phyloP scores from a whole-genome alignment of 1,140 invertebrate genomes.

The Drosophila ogumai region DNA sequence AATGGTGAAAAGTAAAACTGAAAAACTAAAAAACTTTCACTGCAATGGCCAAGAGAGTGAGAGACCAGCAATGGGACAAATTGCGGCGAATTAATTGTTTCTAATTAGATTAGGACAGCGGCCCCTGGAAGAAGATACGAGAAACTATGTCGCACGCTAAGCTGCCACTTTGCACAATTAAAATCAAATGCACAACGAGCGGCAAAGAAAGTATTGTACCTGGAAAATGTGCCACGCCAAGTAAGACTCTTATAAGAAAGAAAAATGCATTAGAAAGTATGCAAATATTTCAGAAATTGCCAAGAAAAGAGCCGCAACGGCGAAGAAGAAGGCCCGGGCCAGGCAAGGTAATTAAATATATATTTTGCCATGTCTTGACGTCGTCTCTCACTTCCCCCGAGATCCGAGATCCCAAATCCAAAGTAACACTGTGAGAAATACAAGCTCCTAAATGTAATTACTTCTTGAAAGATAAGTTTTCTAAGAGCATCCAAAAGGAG shows the following conservation, averaged over 20 bases:
- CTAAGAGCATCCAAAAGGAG: too few relatives aligned
- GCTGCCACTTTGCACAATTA: slow-evolving; percentile 51
- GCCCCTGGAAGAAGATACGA: slow-evolving; percentile 44
- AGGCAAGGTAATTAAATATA: slow-evolving; percentile 73
- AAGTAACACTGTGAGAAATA: neutral
- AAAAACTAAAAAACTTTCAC: slow-evolving; percentile 63
- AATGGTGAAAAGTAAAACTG: slow-evolving; percentile 51
- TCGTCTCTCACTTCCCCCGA: slow-evolving; percentile 16
- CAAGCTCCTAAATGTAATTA: neutral
- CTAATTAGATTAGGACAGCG: slow-evolving; percentile 75
- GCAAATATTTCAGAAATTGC: slow-evolving; percentile 76
- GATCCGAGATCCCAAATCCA: slow-evolving; percentile 10
- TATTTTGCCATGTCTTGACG: slow-evolving; percentile 37
- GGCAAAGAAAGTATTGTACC: slow-evolving; percentile 58
- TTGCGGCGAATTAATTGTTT: slow-evolving; percentile 75
- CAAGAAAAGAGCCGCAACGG: slow-evolving; percentile 24
- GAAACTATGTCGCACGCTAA: slow-evolving; percentile 83
- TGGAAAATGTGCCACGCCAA: slow-evolving; percentile 66
- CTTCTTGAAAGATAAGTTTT: neutral
- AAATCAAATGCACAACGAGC: slow-evolving; percentile 58
- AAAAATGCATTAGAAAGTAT: slow-evolving; percentile 77
- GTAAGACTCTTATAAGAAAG: slow-evolving; percentile 5
- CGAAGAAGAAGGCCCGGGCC: slow-evolving; percentile 3
- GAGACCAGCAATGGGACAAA: slow-evolving; percentile 43
- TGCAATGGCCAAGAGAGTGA: slow-evolving; percentile 34